These are phyloP conservation scores for Polyodon spathula DNA, from an alignment of 2,113 vertebrate genomes.

Conservation along the genomic window DNA sequence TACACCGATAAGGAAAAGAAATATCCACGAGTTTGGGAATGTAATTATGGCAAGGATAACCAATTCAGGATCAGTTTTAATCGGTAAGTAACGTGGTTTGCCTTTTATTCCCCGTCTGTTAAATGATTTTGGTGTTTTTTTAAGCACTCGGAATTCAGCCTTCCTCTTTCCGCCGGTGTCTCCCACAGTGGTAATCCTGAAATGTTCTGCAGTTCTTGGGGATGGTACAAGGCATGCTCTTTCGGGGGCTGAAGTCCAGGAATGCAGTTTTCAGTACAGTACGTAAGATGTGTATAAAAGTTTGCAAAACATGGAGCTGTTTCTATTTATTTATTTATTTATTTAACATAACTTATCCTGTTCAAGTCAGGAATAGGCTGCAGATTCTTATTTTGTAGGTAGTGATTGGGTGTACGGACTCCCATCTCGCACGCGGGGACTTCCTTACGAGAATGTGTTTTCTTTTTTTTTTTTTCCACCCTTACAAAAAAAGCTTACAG, in stretches of 20 bases:
- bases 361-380: no score
- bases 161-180: conserved; percentile 6
- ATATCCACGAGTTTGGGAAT: conserved; percentile 57
- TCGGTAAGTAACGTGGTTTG: conserved; percentile 50
- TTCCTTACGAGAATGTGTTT: no score
- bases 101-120: conserved; percentile 13
- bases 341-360: no score
- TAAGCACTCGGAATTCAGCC: conserved; percentile 12
- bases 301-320: neutral
- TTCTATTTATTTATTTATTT: no score
- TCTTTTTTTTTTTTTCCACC: no score
- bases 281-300: neutral
- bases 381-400: no score
- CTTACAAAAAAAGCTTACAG: no score
- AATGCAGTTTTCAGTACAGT: neutral
- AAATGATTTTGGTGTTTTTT: conserved; percentile 14
- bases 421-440: no score
- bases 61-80: conserved; percentile 46
- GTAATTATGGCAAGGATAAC: conserved; percentile 56
- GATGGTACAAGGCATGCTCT: neutral
- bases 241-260: neutral
- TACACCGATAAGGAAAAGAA: conserved; percentile 42
- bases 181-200: conserved; percentile 13
- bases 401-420: no score
- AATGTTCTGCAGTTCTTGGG: neutral